A percentile compares a stretch with the other conserved stretches of the same genome.
Evolutionary conservation across 2,797 vertebrate species (phyloP).

Genomic region (Lepus oiostolus): DNA sequence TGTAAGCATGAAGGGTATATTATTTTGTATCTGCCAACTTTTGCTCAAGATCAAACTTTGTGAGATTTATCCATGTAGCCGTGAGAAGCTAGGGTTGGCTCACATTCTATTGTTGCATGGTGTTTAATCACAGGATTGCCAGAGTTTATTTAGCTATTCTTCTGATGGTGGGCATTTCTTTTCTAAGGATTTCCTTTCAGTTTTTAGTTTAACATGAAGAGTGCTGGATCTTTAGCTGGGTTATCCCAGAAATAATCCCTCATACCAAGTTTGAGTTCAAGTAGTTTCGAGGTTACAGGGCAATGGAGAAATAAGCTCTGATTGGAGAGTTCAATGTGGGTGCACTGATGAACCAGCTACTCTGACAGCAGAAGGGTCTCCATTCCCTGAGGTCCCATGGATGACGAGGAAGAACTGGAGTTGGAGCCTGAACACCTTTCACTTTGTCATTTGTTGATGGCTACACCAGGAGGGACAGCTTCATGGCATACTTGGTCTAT

Average conservation of each 20-base stretch:
- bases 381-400: neutral
- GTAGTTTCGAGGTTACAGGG: neutral
- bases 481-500: neutral
- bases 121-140: no score
- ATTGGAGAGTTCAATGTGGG: neutral
- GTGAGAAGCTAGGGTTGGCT: constrained; percentile 3
- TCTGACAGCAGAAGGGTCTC: neutral
- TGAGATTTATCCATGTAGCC: constrained; percentile 33
- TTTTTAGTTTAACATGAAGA: neutral
- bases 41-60: constrained; percentile 48
- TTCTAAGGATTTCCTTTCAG: neutral
- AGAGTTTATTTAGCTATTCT: no score
- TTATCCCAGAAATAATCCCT: constrained; percentile 21
- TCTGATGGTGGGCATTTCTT: neutral
- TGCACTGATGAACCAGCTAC: neutral
- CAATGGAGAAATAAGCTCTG: neutral
- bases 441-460: neutral
- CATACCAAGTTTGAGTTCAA: neutral
- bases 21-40: neutral
- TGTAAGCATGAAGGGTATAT: neutral
- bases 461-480: neutral
- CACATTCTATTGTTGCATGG: neutral
- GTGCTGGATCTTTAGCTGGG: neutral
- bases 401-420: neutral
- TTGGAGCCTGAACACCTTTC: neutral